These are phyloP conservation scores for Agriotes lineatus DNA, from an alignment of 2,888 invertebrate genomes.

Conservation along the genomic window DNA sequence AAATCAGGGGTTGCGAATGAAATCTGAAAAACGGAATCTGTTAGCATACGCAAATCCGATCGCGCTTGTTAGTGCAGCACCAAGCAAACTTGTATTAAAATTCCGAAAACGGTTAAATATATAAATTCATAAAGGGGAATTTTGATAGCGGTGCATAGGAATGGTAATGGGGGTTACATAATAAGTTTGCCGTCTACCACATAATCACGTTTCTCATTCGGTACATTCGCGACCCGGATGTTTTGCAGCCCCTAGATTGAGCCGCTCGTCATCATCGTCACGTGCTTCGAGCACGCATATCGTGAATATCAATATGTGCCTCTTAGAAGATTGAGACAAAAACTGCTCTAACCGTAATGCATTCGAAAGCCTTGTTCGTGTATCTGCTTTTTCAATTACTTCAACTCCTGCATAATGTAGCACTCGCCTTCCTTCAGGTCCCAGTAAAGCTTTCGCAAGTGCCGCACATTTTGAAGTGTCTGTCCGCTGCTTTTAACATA, in stretches of 20 bases:
- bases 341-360: slow-evolving; percentile 31
- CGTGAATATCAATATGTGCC: slow-evolving; percentile 47
- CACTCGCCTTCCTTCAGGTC: background rate
- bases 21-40: background rate
- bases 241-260: slow-evolving; percentile 26
- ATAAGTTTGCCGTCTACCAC: slow-evolving; percentile 36
- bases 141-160: slow-evolving; percentile 8
- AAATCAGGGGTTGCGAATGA: background rate
- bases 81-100: slow-evolving; percentile 14
- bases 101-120: slow-evolving; percentile 6
- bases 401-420: slow-evolving; percentile 47
- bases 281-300: slow-evolving; percentile 42
- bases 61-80: background rate
- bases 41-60: background rate
- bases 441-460: background rate
- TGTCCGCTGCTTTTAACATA: too few species aligned
- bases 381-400: slow-evolving; percentile 52
- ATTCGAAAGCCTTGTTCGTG: slow-evolving; percentile 31
- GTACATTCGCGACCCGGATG: slow-evolving; percentile 28
- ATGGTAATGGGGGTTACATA: slow-evolving; percentile 23
- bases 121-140: slow-evolving; percentile 20
- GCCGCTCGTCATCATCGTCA: slow-evolving; percentile 40
- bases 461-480: too few species aligned
- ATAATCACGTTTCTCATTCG: slow-evolving; percentile 38
- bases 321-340: slow-evolving; percentile 42